Conservation (phyloP, 2,888 invertebrate genomes). For the Scaptomyza cyrtandrae region DNA sequence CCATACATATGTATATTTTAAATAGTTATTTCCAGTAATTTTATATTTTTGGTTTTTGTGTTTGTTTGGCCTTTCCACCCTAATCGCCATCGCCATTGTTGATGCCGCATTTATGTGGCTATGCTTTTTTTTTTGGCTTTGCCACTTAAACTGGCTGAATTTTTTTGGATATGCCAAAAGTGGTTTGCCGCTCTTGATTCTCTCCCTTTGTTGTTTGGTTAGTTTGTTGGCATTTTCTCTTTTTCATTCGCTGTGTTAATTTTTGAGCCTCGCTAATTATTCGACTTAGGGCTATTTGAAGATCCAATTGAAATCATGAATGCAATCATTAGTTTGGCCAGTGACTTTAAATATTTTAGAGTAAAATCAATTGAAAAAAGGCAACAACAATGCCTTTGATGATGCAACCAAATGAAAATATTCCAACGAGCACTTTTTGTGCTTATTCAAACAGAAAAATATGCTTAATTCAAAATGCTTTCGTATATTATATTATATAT, state of each 20-base stretch:
- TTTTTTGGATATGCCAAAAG: slow-evolving; percentile 28
- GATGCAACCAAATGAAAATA: not conserved
- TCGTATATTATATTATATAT: too few relatives aligned
- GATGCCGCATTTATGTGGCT: slow-evolving; percentile 39
- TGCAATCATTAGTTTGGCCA: slow-evolving; percentile 1
- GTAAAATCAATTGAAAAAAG: not conserved
- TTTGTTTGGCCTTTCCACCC: slow-evolving; percentile 34
- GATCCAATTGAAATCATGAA: slow-evolving; percentile 1
- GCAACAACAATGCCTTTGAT: not conserved
- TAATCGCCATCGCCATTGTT: slow-evolving; percentile 20
- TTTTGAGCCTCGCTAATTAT: not conserved
- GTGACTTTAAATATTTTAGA: not conserved
- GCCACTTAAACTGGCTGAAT: slow-evolving; percentile 9
- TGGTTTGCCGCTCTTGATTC: slow-evolving; percentile 14
- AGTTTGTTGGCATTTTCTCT: not conserved
- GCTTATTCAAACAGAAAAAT: too few relatives aligned
- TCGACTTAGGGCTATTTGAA: slow-evolving; percentile 1
- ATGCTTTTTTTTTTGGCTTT: slow-evolving; percentile 60
- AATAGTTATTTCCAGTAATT: slow-evolving; percentile 39
- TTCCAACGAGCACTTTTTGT: not conserved
- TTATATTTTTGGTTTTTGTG: slow-evolving; percentile 40
- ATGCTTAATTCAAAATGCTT: too few relatives aligned
- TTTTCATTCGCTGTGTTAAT: not conserved
- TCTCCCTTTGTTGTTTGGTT: not conserved
- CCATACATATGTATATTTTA: slow-evolving; percentile 11